phyloP scores from a whole-genome alignment of 2,797 vertebrate species.

The Danio kyathit region DNA sequence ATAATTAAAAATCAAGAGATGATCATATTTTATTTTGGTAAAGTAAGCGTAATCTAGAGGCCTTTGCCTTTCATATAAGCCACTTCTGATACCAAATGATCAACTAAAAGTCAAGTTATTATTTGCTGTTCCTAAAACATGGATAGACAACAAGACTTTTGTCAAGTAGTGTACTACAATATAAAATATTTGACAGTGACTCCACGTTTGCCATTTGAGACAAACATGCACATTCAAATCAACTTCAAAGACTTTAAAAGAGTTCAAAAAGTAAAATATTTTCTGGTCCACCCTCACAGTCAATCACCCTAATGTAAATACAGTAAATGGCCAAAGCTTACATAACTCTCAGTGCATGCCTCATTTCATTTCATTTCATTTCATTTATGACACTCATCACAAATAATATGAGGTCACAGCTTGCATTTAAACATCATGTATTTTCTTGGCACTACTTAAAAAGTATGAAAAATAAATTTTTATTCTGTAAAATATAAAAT shows the following conservation, averaged over 20 bases:
- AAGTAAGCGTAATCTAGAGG: too few species aligned
- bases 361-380: neutral
- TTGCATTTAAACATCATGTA: too few species aligned
- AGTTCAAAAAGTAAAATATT: too few species aligned
- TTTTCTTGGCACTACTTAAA: neutral
- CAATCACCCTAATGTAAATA: slow-evolving; percentile 1
- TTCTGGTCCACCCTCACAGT: neutral
- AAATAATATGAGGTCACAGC: too few species aligned
- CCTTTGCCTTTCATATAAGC: too few species aligned
- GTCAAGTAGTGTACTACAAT: too few species aligned
- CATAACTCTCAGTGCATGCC: neutral
- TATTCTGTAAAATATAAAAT: neutral
- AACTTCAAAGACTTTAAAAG: neutral
- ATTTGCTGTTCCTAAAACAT: too few species aligned
- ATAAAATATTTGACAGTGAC: neutral
- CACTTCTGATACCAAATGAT: too few species aligned
- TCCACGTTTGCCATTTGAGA: neutral
- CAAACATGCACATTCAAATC: slow-evolving; percentile 13
- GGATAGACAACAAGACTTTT: too few species aligned
- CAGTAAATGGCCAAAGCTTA: neutral
- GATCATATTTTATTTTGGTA: too few species aligned
- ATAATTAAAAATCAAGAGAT: too few species aligned
- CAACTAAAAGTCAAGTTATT: too few species aligned
- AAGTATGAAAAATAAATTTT: neutral
- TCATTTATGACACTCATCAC: neutral